Evolutionary conservation across 2,888 invertebrate species (phyloP), one percentile per base, ranked within the genome.

Genomic region (Phortica okadai): DNA sequence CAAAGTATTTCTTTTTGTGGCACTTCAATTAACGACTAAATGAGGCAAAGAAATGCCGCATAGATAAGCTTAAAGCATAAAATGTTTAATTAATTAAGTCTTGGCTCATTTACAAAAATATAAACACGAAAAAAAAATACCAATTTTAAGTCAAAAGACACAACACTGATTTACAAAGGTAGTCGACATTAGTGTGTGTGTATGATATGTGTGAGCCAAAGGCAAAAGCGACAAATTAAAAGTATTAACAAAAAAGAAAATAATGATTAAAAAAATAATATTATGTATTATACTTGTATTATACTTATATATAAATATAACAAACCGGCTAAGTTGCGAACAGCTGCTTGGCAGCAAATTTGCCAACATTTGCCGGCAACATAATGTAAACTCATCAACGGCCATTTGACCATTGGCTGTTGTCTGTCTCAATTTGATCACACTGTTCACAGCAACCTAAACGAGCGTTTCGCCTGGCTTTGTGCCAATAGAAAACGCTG

Each of bases 341-440:
- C 62, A 62, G 62, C 62, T 62, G 62, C 62, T 62, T 62, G 56
- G 56, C 56, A 56, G 56, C 56, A 56, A 56, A 56, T n/a, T n/a
- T 56, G 56, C 16, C 16, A 0, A n/a, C n/a, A 56, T 56, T 16
- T n/a, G 16, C 7, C 10, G 25, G 33, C 62, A 62, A 62, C n/a
- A n/a, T 14, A 62, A 21, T 6, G 16, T 21, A 25, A 10, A 25
- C 21, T 25, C 62, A 62, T 11, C 33, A 62, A 25, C 21, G 25
- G 10, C 33, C 62, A 62, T 62, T 62, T 10, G 21, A 16, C 8
- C 59, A 21, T 62, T 16, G 62, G 59, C 59, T 59, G 58, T n/a
- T 59, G 58, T 62, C 10, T 10, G 59, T 59, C 8, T 59, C 16
- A 10, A 33, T 33, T 33, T 33, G 33, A 33, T 33, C 33, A 33